Percentiles rank a stretch among this genome's conserved stretches.
phyloP scores from a whole-genome alignment of 2,888 invertebrate species.

The Eledona agricola region DNA sequence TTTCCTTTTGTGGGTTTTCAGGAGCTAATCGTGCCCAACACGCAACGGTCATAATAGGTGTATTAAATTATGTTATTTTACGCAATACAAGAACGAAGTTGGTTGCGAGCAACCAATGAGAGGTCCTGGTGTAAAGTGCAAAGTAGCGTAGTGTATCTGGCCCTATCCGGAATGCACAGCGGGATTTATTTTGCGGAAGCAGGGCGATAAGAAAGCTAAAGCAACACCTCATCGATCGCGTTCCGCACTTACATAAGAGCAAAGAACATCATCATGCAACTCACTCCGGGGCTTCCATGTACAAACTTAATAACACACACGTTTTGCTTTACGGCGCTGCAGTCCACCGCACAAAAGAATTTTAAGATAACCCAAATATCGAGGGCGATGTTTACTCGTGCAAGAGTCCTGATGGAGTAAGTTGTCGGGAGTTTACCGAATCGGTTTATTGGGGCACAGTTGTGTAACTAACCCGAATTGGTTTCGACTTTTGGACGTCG shows the following conservation, averaged over 20 bases:
- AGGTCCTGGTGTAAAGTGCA: conserved; percentile 36
- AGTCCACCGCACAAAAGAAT: conserved; percentile 20
- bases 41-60: too few species aligned
- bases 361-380: conserved; percentile 23
- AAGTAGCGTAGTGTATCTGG: conserved; percentile 37
- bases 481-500: too few species aligned
- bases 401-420: conserved; percentile 12
- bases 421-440: conserved; percentile 7
- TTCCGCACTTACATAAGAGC: conserved; percentile 14
- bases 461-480: conserved; percentile 9
- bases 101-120: conserved; percentile 26
- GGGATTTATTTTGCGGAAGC: conserved; percentile 50
- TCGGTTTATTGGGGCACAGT: conserved; percentile 3
- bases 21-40: too few species aligned
- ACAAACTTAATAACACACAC: conserved; percentile 15
- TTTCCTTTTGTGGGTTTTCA: too few species aligned
- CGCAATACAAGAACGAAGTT: too few species aligned
- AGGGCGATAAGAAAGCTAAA: conserved; percentile 42
- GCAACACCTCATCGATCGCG: conserved; percentile 33
- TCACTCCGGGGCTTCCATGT: conserved; percentile 12
- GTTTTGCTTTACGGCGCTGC: conserved; percentile 4
- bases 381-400: conserved; percentile 11
- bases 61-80: too few species aligned
- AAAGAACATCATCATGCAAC: conserved; percentile 21
- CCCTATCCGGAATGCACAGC: conserved; percentile 41